Evolutionary conservation across 1,140 invertebrate species (phyloP), one percentile per base, ranked within the genome.

Genomic region (Drosophila ercepeae): DNA sequence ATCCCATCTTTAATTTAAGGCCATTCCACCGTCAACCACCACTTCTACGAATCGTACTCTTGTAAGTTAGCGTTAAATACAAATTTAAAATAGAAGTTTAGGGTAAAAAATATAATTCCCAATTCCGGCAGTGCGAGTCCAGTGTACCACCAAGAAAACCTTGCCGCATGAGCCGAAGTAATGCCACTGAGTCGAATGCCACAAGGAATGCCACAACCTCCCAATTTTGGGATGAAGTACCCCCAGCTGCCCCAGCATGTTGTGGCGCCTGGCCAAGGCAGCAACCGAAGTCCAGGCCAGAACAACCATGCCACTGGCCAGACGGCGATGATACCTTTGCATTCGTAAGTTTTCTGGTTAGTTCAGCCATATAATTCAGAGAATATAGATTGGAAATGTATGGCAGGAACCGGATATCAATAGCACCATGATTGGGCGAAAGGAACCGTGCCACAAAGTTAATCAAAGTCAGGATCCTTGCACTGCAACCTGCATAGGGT

Each of bases 351-450:
- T 0, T 14, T 11, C 9, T 4, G 3, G 3, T 3, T n/a, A 32
- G 27, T 25, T 25, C 0, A n/a, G 13, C 2, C 4, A 29, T 5
- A 0, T 21, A n/a, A 19, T 1, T 44, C 4, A 13, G 6, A 19
- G 39, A 13, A 3, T 25, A 27, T 11, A 4, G 13, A 52, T 58
- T n/a, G 14, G 0, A 13, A 21, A 19, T 49, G 16, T 25, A 7
- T 39, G 13, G 6, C 25, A 78, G 75, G 42, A 67, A 41, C 75
- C 75, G 2, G 21, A 32, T 16, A 16, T 63, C 0, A 77, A 77
- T 50, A 78, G 75, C 52, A 78, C 74, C 4, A 54, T 39, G 39
- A 32, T 77, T 5, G 39, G 16, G 0, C 46, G 44, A 11, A 11
- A 34, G 2, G 23, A 44, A 11, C 0, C 23, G 21, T 3, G 7